Conservation (phyloP, 2,797 vertebrate genomes). For the Mallotus villosus region DNA sequence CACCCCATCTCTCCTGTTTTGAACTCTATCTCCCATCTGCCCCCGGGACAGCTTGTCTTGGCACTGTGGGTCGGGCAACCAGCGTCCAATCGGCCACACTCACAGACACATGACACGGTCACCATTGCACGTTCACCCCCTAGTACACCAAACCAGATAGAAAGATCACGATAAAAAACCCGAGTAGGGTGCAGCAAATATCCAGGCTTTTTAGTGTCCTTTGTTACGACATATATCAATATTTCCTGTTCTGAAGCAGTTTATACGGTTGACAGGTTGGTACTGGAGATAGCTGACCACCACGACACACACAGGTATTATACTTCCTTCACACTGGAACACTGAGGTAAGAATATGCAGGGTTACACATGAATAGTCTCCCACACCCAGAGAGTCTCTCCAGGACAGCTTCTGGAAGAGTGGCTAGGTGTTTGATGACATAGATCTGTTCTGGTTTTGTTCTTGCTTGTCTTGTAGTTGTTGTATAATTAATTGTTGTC, state of each 20-base stretch:
- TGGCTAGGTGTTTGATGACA: conserved; percentile 51
- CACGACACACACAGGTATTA: conserved; percentile 78
- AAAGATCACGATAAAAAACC: conserved; percentile 79
- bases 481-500: conserved; percentile 44
- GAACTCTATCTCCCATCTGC: conserved; percentile 51
- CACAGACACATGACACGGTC: conserved; percentile 65
- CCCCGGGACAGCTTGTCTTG: conserved; percentile 53
- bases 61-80: conserved; percentile 62
- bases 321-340: conserved; percentile 80
- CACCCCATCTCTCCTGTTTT: conserved; percentile 40
- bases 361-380: conserved; percentile 75
- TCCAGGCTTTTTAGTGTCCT: conserved; percentile 74
- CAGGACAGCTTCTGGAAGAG: conserved; percentile 62
- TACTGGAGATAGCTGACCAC: conserved; percentile 81
- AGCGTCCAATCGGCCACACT: conserved; percentile 53
- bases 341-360: conserved; percentile 88
- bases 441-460: conserved; percentile 58
- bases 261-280: conserved; percentile 72
- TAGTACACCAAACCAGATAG: conserved; percentile 73
- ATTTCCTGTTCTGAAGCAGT: conserved; percentile 71
- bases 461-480: conserved; percentile 23
- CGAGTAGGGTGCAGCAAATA: conserved; percentile 83
- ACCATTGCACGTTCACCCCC: conserved; percentile 64
- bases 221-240: conserved; percentile 59
- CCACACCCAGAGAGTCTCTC: conserved; percentile 49